Evolutionary conservation across 2,113 vertebrate species (phyloP).

Genomic region (Mirza zaza): DNA sequence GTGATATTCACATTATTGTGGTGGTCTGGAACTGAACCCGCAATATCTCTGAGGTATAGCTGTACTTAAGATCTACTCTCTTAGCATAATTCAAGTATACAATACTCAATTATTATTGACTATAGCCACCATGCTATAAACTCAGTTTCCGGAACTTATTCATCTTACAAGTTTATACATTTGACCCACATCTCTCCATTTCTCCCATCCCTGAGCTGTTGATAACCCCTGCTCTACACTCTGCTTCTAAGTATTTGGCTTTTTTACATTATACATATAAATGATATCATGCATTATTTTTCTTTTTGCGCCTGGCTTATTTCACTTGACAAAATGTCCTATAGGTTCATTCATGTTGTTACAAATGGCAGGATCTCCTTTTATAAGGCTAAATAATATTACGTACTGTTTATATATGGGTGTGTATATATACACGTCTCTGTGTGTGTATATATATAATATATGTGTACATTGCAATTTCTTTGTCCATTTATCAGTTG

Average conservation of each 20-base stretch:
- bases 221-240: not conserved
- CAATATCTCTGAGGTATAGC: not conserved
- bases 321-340: not conserved
- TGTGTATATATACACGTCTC: not conserved
- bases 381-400: not conserved
- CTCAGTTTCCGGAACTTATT: not conserved
- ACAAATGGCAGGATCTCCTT: not conserved
- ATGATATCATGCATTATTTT: not conserved
- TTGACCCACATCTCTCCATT: not conserved
- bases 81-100: not conserved
- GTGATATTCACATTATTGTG: not conserved
- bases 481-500: not conserved
- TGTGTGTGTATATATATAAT: no score
- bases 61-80: not conserved
- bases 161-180: not conserved
- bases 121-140: not conserved
- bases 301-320: not conserved
- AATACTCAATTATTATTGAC: not conserved
- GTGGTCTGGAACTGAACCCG: not conserved
- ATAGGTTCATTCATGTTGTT: not conserved
- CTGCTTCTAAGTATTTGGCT: not conserved
- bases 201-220: fast-evolving
- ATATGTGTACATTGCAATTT: not conserved
- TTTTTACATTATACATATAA: not conserved
- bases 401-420: not conserved